Base-by-base conservation (phyloP, 2,113 vertebrate species). In the Vulpes lagopus region DNA sequence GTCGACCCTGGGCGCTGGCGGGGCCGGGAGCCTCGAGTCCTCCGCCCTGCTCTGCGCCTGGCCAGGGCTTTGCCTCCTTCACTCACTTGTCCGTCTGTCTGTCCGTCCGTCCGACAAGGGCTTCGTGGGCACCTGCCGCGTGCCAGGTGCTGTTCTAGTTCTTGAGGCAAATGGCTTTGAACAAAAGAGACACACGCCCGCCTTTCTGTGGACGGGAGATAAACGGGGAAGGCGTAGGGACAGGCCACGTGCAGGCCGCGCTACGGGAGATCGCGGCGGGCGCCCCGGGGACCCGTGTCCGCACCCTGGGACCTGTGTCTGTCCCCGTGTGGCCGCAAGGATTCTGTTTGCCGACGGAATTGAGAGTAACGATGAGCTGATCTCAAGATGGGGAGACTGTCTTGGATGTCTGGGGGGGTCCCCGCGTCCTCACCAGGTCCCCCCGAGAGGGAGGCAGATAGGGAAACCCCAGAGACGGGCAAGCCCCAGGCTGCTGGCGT, bases 401-500 rank as follows among this genome's bases (percentile, higher is more conserved):
- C 69, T 62, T 25, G 71, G 91, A 35, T n/a, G 11, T 16, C 25
- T 8, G 0, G 1, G 49, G 71, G 9, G 4, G 43, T 43, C 22
- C 60, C 10, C 11, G 3, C 0, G 27, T 67, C 27, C n/a, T 16
- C 43, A 16, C 9, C 0, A 27, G 5, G 30, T 57, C 35, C 73
- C 51, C 38, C 8, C 0, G 0, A 38, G 80, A 14, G 15, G 27
- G 8, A 30, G 38, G 73, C 73, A 76, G 38, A 25, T 1, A 32
- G 32, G 6, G 65, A 16, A 30, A 32, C 17, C 65, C 65, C 65
- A 8, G 23, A 76, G 73, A 27, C 10, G 0, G 22, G 38, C 7
- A 8, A 38, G 49, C 0, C 53, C 51, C 0, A 11, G 0, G 0
- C 64, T 27, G 38, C 25, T 2, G 87, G 30, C 35, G 7, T 38